Percentiles rank a stretch among this genome's conserved stretches.
Evolutionary conservation across 2,113 vertebrate species (phyloP).

Genomic region (Cyanoliseus patagonus): DNA sequence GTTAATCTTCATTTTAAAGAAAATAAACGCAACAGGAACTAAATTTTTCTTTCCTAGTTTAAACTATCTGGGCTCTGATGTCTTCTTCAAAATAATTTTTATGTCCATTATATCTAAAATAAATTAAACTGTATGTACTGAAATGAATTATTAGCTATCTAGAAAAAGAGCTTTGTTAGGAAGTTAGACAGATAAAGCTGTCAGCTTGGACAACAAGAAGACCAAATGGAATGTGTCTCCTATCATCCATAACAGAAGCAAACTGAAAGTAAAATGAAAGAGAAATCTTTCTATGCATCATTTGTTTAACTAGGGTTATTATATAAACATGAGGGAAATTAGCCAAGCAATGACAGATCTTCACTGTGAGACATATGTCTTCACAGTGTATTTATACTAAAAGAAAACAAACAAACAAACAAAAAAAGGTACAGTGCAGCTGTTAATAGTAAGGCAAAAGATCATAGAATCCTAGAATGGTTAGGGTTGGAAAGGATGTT

Average conservation of each 20-base stretch:
- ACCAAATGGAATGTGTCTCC: neutral
- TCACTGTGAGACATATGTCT: conserved; percentile 5
- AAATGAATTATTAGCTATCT: neutral
- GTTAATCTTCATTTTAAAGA: neutral
- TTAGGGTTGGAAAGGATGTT: neutral
- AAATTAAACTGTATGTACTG: neutral
- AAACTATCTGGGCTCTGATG: neutral
- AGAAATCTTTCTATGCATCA: neutral
- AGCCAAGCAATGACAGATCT: conserved; percentile 4
- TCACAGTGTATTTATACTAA: neutral
- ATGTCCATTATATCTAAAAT: neutral
- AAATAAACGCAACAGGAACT: neutral
- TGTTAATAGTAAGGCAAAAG: neutral
- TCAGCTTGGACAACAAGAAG: neutral
- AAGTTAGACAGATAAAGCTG: neutral
- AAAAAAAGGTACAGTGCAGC: neutral
- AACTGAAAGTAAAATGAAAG: neutral
- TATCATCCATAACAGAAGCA: neutral
- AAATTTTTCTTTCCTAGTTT: neutral
- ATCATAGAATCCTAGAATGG: neutral
- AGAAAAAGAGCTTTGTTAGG: neutral
- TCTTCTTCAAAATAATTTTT: neutral
- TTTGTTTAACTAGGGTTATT: neutral
- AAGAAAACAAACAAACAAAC: conserved; percentile 15
- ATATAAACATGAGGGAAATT: neutral